phyloP scores from a whole-genome alignment of 2,797 vertebrate species.

The Epinephelus malabaricus region DNA sequence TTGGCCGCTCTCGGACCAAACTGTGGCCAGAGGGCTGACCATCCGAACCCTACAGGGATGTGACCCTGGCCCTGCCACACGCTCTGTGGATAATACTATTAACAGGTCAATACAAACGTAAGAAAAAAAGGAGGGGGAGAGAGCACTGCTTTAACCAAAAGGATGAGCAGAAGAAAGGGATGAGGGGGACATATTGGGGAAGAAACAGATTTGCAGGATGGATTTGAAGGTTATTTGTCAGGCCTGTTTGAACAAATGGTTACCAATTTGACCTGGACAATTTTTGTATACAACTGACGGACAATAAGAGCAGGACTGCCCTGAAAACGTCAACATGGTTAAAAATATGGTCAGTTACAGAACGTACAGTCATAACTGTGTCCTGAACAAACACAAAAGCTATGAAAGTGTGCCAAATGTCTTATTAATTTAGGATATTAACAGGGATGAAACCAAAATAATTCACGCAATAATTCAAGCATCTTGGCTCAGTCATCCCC shows the following conservation, averaged over 20 bases:
- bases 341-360: background rate
- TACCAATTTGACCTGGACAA: conserved; percentile 35
- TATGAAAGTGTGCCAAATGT: conserved; percentile 7
- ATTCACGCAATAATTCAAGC: background rate
- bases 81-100: conserved; percentile 83
- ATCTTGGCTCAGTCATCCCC: conserved; percentile 47
- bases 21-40: conserved; percentile 80
- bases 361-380: background rate
- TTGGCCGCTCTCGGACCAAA: conserved; percentile 89
- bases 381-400: conserved; percentile 4
- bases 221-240: conserved; percentile 54
- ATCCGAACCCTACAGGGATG: conserved; percentile 78
- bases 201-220: conserved; percentile 55
- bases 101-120: conserved; percentile 80
- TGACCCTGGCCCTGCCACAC: conserved; percentile 85
- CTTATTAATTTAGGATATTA: background rate
- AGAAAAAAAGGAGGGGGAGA: conserved; percentile 39
- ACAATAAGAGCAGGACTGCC: conserved; percentile 10
- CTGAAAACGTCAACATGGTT: conserved; percentile 6
- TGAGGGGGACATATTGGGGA: conserved; percentile 46
- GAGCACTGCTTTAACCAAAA: conserved; percentile 53
- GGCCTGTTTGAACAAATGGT: conserved; percentile 57
- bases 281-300: conserved; percentile 21
- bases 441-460: conserved; percentile 11
- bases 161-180: conserved; percentile 59